A percentile compares a stretch with the other conserved stretches of the same genome.
These are phyloP conservation scores for Platalea minor DNA, from an alignment of 2,797 vertebrate species.

Conservation along the genomic window DNA sequence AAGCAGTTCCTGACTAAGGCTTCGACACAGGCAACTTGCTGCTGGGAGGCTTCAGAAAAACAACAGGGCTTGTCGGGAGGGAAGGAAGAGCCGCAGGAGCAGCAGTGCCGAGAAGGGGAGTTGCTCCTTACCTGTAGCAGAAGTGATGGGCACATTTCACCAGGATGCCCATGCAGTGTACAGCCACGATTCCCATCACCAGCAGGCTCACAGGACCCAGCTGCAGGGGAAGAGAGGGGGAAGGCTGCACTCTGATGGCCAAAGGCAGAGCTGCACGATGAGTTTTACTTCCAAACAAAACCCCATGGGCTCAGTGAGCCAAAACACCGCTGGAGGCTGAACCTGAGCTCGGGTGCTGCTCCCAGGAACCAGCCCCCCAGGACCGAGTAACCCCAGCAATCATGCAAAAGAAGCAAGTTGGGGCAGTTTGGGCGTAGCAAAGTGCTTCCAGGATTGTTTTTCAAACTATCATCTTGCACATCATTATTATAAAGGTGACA, in stretches of 20 bases:
- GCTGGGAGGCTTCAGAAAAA: background rate
- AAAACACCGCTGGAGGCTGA: background rate
- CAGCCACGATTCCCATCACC: slow-evolving; percentile 87
- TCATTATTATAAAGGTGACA: background rate
- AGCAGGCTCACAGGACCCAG: slow-evolving; percentile 91
- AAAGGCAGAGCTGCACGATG: slow-evolving; percentile 3
- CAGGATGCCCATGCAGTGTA: slow-evolving; percentile 93
- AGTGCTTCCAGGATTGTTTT: background rate
- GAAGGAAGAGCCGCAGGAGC: background rate
- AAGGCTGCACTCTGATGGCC: slow-evolving; percentile 56
- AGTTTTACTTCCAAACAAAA: background rate
- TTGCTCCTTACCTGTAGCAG: slow-evolving; percentile 84
- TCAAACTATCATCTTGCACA: background rate
- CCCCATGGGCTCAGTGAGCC: accelerated
- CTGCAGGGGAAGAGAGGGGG: slow-evolving; percentile 66
- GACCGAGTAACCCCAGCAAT: background rate
- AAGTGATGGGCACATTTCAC: slow-evolving; percentile 92
- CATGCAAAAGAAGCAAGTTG: background rate
- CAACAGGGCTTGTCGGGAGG: background rate
- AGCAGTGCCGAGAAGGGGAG: background rate
- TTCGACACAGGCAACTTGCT: background rate
- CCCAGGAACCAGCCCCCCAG: background rate
- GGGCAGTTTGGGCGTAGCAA: background rate
- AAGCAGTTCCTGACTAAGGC: background rate
- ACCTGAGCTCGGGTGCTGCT: background rate